Evolutionary conservation across 2,888 invertebrate species (phyloP).

Genomic region (Netelia fuscicornis): DNA sequence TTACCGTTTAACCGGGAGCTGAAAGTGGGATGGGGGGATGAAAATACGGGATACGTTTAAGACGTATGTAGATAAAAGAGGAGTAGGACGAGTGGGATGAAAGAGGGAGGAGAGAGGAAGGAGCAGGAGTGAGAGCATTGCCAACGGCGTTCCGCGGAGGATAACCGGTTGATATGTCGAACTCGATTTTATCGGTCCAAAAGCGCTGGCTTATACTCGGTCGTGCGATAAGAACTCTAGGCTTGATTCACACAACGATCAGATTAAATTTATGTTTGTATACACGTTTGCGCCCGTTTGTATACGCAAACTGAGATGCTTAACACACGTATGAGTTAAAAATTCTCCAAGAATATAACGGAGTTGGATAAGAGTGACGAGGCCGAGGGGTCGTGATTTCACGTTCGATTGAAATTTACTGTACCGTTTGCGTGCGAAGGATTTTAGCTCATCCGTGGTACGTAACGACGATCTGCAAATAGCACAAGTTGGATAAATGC

Average conservation of each 20-base stretch:
- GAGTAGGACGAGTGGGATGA: not conserved
- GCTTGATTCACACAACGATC: conserved; percentile 42
- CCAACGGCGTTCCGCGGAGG: conserved; percentile 47
- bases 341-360: conserved; percentile 54
- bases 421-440: conserved; percentile 38
- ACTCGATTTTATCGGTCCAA: conserved; percentile 69
- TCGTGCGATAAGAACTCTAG: conserved; percentile 59
- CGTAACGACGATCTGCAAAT: conserved; percentile 33
- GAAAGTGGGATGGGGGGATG: conserved; percentile 20
- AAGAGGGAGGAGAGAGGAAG: not conserved
- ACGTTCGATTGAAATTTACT: conserved; percentile 57
- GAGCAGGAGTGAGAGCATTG: conserved; percentile 47
- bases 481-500: conserved; percentile 62
- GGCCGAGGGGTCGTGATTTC: conserved; percentile 54
- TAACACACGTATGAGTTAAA: conserved; percentile 40
- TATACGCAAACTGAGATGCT: not conserved
- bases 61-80: conserved; percentile 4
- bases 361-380: conserved; percentile 64
- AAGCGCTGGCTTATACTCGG: conserved; percentile 57
- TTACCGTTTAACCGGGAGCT: conserved; percentile 59
- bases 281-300: not conserved
- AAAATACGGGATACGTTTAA: conserved; percentile 35
- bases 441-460: conserved; percentile 43
- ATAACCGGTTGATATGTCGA: conserved; percentile 72
- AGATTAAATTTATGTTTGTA: conserved; percentile 6